These are phyloP conservation scores for Petrolisthes cinctipes DNA, from an alignment of 2,888 invertebrate species.

Conservation along the genomic window DNA sequence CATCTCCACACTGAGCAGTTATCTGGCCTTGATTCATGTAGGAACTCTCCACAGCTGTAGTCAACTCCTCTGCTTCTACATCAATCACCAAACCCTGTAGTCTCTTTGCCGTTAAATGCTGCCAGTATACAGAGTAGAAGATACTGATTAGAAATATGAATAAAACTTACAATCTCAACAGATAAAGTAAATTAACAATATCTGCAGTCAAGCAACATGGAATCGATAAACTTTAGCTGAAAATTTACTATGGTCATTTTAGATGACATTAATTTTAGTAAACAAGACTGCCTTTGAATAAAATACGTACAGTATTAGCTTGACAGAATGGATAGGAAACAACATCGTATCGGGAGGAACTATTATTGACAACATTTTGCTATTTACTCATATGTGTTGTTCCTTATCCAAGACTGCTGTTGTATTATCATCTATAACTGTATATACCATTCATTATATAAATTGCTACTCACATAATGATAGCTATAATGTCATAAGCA, in stretches of 20 bases:
- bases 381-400: not conserved
- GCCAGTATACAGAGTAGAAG: not conserved
- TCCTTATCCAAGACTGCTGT: not conserved
- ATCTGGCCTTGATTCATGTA: constrained; percentile 47
- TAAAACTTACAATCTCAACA: no score
- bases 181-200: no score
- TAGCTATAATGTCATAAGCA: not conserved
- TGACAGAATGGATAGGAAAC: no score
- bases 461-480: not conserved
- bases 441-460: not conserved
- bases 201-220: no score
- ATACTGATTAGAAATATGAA: no score
- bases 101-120: constrained; percentile 48
- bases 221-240: no score
- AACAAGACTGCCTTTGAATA: no score
- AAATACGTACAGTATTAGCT: no score
- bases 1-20: constrained; percentile 29
- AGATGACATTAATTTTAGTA: no score
- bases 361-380: no score
- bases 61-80: constrained; percentile 47
- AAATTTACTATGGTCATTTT: no score
- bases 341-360: no score
- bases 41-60: constrained; percentile 36
- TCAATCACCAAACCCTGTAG: constrained; percentile 41
- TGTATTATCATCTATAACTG: not conserved